Conservation (phyloP, 1,140 invertebrate genomes). For the Ruditapes philippinarum region DNA sequence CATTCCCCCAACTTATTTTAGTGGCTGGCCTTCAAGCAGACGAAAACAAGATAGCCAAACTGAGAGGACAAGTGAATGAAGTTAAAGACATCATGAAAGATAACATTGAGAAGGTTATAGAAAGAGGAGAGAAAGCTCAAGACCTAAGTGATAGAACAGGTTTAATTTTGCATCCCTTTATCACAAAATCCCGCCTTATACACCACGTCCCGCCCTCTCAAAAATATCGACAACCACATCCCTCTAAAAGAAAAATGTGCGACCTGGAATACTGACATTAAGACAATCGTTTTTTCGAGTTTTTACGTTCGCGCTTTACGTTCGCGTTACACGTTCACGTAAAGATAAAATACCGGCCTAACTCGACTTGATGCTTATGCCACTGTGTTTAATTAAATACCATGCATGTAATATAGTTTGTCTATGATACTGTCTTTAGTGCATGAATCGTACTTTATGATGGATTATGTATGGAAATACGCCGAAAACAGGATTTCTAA, state of each 20-base stretch:
- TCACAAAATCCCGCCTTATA: too few relatives aligned
- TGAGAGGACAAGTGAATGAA: constrained; percentile 55
- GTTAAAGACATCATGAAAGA: constrained; percentile 62
- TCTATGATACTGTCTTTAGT: too few relatives aligned
- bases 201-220: too few relatives aligned
- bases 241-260: too few relatives aligned
- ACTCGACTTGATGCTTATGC: too few relatives aligned
- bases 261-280: neutral
- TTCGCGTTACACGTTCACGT: constrained; percentile 3
- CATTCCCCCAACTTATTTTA: too few relatives aligned
- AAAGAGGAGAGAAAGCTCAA: constrained; percentile 52
- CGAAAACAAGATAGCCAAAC: neutral
- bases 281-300: neutral
- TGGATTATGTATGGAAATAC: too few relatives aligned
- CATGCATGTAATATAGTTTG: too few relatives aligned
- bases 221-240: too few relatives aligned
- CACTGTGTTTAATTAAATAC: too few relatives aligned
- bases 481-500: too few relatives aligned
- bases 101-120: constrained; percentile 63
- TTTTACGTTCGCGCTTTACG: constrained; percentile 1
- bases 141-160: constrained; percentile 44
- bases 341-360: neutral
- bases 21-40: neutral
- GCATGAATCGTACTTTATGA: too few relatives aligned
- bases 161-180: neutral